These are phyloP conservation scores for Notarius lentiginosus DNA, from an alignment of 2,113 vertebrate species.

Conservation along the genomic window DNA sequence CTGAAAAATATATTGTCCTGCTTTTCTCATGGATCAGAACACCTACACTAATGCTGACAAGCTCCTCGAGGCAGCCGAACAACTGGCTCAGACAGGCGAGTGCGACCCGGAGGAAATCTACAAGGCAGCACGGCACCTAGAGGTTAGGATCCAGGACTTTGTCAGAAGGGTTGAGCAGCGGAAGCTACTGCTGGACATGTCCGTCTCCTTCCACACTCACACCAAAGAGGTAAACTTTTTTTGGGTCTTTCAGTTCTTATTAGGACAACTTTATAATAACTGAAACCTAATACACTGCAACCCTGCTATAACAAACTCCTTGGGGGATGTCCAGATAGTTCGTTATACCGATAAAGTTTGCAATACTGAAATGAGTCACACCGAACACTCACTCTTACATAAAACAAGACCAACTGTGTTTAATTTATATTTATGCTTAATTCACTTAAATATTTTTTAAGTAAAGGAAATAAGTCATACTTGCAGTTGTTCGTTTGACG, in stretches of 20 bases:
- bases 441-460: no score
- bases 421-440: no score
- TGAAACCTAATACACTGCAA: not conserved
- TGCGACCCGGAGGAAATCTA: slow-evolving; percentile 99
- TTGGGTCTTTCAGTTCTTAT: not conserved
- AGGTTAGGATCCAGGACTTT: slow-evolving; percentile 97
- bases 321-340: no score
- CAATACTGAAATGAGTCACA: no score
- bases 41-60: slow-evolving; percentile 99
- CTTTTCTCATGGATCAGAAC: slow-evolving; percentile 79
- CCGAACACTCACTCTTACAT: no score
- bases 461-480: no score
- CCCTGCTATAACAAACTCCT: no score
- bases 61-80: slow-evolving; percentile 94
- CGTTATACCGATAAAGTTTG: no score
- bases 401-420: no score
- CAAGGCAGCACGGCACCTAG: slow-evolving; percentile 96
- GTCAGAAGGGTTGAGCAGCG: slow-evolving; percentile 94
- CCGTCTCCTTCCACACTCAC: slow-evolving; percentile 97
- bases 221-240: slow-evolving; percentile 89
- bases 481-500: no score
- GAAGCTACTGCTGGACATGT: slow-evolving; percentile 97
- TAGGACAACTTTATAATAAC: not conserved
- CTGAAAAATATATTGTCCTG: slow-evolving; percentile 45
- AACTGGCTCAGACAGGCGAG: slow-evolving; percentile 96